phyloP scores from a whole-genome alignment of 2,797 vertebrate genomes.

The Gadopsis marmoratus region DNA sequence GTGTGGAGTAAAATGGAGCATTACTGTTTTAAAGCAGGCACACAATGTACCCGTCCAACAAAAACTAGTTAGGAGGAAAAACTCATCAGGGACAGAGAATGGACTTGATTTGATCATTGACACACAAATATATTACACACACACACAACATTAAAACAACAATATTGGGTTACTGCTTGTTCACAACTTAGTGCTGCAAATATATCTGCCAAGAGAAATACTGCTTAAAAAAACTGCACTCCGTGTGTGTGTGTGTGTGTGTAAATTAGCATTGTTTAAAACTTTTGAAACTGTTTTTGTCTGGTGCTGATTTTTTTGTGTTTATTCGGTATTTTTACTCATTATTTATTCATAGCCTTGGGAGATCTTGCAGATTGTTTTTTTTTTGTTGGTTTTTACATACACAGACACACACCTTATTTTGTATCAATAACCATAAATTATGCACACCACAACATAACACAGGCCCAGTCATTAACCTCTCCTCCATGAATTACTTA shows the following conservation, averaged over 20 bases:
- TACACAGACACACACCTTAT: constrained; percentile 17
- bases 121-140: constrained; percentile 28
- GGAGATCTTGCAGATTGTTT: background rate
- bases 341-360: constrained; percentile 43
- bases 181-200: constrained; percentile 14
- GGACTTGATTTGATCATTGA: constrained; percentile 47
- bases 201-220: constrained; percentile 36
- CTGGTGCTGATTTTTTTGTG: background rate
- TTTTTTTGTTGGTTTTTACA: background rate
- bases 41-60: constrained; percentile 45
- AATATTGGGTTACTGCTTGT: constrained; percentile 7
- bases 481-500: constrained; percentile 16
- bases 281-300: constrained; percentile 14
- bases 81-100: constrained; percentile 46
- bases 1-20: constrained; percentile 50
- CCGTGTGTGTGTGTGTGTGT: background rate
- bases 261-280: constrained; percentile 14
- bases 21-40: constrained; percentile 56
- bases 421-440: constrained; percentile 40
- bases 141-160: constrained; percentile 17
- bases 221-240: background rate
- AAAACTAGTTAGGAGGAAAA: constrained; percentile 56
- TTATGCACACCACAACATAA: constrained; percentile 40
- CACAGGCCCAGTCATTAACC: constrained; percentile 13
- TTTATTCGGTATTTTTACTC: constrained; percentile 29